Evolutionary conservation across 2,113 vertebrate species (phyloP), one percentile per base, ranked within the genome.

Genomic region (Corythoichthys haematopterus): DNA sequence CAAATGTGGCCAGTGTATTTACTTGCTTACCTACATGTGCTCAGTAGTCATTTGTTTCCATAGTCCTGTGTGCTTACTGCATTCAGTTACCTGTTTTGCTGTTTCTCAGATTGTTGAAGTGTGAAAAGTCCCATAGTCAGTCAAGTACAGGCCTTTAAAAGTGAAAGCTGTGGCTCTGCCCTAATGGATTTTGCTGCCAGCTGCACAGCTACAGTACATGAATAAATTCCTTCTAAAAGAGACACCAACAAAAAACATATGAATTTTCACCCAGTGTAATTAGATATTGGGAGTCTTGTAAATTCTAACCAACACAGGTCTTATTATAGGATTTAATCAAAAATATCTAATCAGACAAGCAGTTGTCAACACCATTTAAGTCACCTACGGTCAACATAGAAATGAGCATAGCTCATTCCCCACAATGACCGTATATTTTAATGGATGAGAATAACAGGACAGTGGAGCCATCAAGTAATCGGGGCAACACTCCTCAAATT

Each of bases 101-200:
- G 20, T 28, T 28, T 28, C 20, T 28, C 20, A 28, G 20, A 28
- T 28, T 28, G 20, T 28, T 28, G 20, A 28, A 28, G 20, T 28
- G 20, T 28, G 20, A 28, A 28, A 28, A 28, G 20, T 28, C 20
- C 20, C 20, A 28, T 28, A 28, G 20, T 28, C 20, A 28, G 20
- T 28, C 20, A 28, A 28, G 20, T 28, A 28, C 20, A 28, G 20
- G 20, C 20, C 20, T 28, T 28, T 28, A 28, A 28, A 28, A 28
- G 20, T 28, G 20, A 28, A 28, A 28, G 20, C 20, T 28, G 20
- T 28, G 20, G 20, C 20, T 28, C 20, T 28, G 20, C 20, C 20
- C 20, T 70, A 79, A 85, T 84, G 75, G 68, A 77, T 77, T 77
- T 76, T 57, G 60, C 60, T 70, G 76, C 74, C 70, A 68, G 67